Conservation (phyloP, 2,888 invertebrate genomes). For the Microctonus brassicae region DNA sequence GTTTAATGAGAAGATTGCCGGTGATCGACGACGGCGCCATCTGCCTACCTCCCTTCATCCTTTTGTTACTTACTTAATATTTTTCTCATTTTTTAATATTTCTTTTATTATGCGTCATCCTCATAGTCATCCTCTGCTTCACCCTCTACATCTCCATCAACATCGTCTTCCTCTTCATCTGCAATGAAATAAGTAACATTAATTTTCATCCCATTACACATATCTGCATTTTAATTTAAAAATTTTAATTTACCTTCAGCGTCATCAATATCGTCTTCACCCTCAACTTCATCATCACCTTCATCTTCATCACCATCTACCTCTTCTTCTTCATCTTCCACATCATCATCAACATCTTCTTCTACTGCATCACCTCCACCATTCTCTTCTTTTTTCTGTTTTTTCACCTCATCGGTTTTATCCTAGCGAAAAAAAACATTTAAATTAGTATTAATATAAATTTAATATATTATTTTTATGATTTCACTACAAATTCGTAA, state of each 20-base stretch:
- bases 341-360: slow-evolving; percentile 74
- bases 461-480: not conserved
- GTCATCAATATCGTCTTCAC: slow-evolving; percentile 70
- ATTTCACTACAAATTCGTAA: too few species aligned
- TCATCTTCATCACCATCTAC: slow-evolving; percentile 77
- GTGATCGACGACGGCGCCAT: slow-evolving; percentile 62
- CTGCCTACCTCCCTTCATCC: slow-evolving; percentile 59
- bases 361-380: slow-evolving; percentile 78
- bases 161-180: slow-evolving; percentile 66
- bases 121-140: slow-evolving; percentile 43
- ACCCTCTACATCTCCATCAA: slow-evolving; percentile 56
- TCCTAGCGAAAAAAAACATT: slow-evolving; percentile 70
- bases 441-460: not conserved
- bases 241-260: slow-evolving; percentile 54
- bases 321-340: slow-evolving; percentile 75
- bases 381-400: slow-evolving; percentile 85
- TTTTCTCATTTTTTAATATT: slow-evolving; percentile 47
- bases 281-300: slow-evolving; percentile 78
- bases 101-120: slow-evolving; percentile 68
- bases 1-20: slow-evolving; percentile 62
- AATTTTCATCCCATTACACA: not conserved
- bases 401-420: slow-evolving; percentile 81
- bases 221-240: not conserved
- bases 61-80: slow-evolving; percentile 63
- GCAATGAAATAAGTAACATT: slow-evolving; percentile 31